phyloP scores from a whole-genome alignment of 2,888 invertebrate species.

The Lysandra bellargus region DNA sequence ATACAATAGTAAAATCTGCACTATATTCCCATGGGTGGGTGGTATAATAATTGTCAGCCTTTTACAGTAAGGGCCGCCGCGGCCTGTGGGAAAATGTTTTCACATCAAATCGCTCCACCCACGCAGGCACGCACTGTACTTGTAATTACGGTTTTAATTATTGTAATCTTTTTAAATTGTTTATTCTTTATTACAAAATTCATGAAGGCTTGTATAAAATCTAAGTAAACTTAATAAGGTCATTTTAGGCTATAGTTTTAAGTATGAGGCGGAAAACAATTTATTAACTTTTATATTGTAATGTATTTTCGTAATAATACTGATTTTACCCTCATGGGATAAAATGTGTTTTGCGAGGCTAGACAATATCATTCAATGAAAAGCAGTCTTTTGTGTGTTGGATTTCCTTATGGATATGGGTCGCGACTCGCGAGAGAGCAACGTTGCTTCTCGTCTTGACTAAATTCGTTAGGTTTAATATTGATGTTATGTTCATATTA shows the following conservation, averaged over 20 bases:
- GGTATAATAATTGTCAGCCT: background rate
- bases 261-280: background rate
- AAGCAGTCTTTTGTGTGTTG: constrained; percentile 21
- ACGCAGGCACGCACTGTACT: background rate
- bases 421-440: background rate
- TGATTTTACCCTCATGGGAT: background rate
- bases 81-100: background rate
- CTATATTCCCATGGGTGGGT: background rate
- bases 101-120: background rate
- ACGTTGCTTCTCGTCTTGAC: background rate
- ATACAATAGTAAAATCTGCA: background rate
- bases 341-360: background rate
- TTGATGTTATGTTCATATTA: background rate
- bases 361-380: constrained; percentile 8
- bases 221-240: background rate
- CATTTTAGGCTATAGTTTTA: background rate
- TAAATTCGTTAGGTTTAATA: background rate
- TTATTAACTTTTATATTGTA: background rate
- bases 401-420: background rate
- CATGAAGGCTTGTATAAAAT: background rate
- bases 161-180: background rate
- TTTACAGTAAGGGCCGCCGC: background rate
- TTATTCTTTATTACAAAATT: background rate
- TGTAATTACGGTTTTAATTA: constrained; percentile 13
- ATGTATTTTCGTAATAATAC: background rate